phyloP scores from a whole-genome alignment of 2,113 vertebrate genomes.

The Nestor notabilis region DNA sequence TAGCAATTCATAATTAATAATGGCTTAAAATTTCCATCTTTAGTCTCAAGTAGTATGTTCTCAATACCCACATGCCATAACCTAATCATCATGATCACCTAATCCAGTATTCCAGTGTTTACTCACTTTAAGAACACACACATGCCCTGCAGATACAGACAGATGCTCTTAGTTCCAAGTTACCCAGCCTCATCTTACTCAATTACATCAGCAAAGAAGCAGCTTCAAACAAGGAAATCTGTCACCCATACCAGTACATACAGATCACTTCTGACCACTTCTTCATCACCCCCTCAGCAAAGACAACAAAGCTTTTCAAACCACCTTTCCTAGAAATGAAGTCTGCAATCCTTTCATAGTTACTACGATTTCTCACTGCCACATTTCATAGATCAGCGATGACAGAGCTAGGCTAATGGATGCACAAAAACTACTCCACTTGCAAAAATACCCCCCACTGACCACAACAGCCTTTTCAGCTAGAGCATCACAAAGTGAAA shows the following conservation, averaged over 20 bases:
- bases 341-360: not conserved
- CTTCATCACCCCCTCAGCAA: not conserved
- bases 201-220: not conserved
- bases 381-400: not conserved
- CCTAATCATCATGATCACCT: not conserved
- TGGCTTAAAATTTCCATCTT: not conserved
- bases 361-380: not conserved
- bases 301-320: not conserved
- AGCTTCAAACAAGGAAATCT: not conserved
- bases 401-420: not conserved
- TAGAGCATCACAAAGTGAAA: not conserved
- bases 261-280: not conserved
- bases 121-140: not conserved
- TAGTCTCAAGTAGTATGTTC: not conserved
- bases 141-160: fast-evolving
- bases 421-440: not conserved
- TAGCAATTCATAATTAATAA: not conserved
- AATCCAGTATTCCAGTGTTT: not conserved
- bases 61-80: not conserved
- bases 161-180: fast-evolving
- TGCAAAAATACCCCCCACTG: not conserved
- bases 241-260: not conserved
- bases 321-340: not conserved
- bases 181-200: not conserved
- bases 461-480: not conserved